A percentile compares a stretch with the other conserved stretches of the same genome.
Conservation (phyloP, 2,113 vertebrate species). For the Aleadryas rufinucha region DNA sequence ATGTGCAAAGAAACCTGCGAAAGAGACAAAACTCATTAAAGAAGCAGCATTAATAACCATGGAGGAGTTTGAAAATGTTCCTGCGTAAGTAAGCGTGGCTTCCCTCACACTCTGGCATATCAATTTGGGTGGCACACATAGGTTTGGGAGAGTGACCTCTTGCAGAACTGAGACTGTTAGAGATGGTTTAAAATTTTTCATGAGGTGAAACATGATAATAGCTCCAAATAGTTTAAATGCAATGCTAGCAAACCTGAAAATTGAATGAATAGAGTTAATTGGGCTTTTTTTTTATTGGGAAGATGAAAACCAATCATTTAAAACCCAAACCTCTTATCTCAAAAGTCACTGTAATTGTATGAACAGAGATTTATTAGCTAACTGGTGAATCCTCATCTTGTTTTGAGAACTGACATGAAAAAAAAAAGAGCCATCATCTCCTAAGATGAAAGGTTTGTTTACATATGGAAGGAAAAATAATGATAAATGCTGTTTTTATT, state of each 20-base stretch:
- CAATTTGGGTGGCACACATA: fast-evolving
- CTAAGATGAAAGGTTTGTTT: background rate
- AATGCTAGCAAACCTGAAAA: background rate
- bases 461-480: background rate
- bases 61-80: slow-evolving; percentile 69
- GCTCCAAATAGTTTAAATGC: background rate
- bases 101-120: background rate
- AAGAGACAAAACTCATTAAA: slow-evolving; percentile 38
- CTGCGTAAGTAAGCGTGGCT: slow-evolving; percentile 61
- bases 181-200: background rate
- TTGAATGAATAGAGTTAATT: background rate
- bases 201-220: background rate
- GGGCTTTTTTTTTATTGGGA: background rate
- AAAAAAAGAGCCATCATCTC: background rate
- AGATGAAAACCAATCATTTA: background rate
- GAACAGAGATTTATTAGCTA: background rate
- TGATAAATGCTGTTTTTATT: background rate
- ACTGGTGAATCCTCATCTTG: background rate
- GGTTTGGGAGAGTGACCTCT: background rate
- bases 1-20: slow-evolving; percentile 18
- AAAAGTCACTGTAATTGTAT: background rate
- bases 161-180: background rate
- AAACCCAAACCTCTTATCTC: background rate
- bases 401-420: background rate
- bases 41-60: slow-evolving; percentile 57